Evolutionary conservation across 2,113 vertebrate species (phyloP).

Genomic region (Hassar affinis): DNA sequence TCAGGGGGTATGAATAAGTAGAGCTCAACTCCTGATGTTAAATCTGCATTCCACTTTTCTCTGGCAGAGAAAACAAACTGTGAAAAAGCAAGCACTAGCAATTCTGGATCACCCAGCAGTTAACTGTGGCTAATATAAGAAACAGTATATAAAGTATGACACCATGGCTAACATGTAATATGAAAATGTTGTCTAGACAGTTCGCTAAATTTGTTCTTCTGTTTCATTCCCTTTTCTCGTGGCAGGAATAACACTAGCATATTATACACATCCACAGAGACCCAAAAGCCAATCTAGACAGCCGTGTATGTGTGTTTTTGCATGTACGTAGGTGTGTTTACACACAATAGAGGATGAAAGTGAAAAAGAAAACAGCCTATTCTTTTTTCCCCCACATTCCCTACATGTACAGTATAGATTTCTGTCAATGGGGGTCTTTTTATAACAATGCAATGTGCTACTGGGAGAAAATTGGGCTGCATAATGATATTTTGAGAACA

Average conservation of each 20-base stretch:
- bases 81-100: background rate
- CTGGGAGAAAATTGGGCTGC: constrained; percentile 4
- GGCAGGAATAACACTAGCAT: background rate
- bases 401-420: constrained; percentile 3
- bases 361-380: background rate
- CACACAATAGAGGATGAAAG: constrained; percentile 13
- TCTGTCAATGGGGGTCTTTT: constrained; percentile 18
- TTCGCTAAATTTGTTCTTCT: background rate
- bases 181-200: background rate
- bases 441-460: constrained; percentile 3
- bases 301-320: background rate
- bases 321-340: background rate
- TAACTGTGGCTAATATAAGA: background rate
- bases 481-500: constrained; percentile 27
- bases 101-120: background rate
- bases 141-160: background rate
- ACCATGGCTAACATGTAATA: background rate
- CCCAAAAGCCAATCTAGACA: background rate
- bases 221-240: background rate
- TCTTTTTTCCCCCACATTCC: constrained; percentile 21
- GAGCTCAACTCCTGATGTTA: background rate
- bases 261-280: constrained; percentile 3
- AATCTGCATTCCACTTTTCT: background rate
- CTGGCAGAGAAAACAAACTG: no score
- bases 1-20: background rate